These are phyloP conservation scores for Podabrus alpinus DNA, from an alignment of 2,888 invertebrate species.

Conservation along the genomic window DNA sequence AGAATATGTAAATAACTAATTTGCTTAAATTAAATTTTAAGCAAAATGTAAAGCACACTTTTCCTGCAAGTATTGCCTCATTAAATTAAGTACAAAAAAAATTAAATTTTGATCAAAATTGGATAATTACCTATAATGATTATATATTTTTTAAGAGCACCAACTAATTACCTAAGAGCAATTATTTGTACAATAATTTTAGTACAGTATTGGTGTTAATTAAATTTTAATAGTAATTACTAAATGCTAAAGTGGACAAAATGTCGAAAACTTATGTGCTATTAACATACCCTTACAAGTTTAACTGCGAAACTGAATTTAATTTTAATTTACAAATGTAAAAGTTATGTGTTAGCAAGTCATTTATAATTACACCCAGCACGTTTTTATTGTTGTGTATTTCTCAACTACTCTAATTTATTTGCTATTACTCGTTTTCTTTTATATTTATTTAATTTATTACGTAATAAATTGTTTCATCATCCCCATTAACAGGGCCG, in stretches of 20 bases:
- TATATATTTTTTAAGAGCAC: background rate
- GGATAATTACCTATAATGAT: background rate
- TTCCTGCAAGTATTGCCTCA: background rate
- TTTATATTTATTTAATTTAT: background rate
- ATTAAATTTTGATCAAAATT: background rate
- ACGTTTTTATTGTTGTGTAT: background rate
- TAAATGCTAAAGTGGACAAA: background rate
- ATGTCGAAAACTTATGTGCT: background rate
- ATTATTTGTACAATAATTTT: background rate
- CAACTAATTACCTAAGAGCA: background rate
- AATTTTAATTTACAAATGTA: background rate
- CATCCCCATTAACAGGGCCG: background rate
- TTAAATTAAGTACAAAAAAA: background rate
- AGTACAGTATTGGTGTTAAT: background rate
- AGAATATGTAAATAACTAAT: background rate
- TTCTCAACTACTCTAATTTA: background rate
- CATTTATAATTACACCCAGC: background rate
- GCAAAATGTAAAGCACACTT: background rate
- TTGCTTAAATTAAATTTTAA: background rate
- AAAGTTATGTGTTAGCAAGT: background rate
- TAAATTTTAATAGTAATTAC: background rate
- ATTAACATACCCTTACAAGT: background rate
- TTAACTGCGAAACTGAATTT: background rate
- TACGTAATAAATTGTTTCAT: background rate
- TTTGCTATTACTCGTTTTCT: background rate